Evolutionary conservation across 2,888 invertebrate species (phyloP), one percentile per base, ranked within the genome.

Genomic region (Rosalia funebris): DNA sequence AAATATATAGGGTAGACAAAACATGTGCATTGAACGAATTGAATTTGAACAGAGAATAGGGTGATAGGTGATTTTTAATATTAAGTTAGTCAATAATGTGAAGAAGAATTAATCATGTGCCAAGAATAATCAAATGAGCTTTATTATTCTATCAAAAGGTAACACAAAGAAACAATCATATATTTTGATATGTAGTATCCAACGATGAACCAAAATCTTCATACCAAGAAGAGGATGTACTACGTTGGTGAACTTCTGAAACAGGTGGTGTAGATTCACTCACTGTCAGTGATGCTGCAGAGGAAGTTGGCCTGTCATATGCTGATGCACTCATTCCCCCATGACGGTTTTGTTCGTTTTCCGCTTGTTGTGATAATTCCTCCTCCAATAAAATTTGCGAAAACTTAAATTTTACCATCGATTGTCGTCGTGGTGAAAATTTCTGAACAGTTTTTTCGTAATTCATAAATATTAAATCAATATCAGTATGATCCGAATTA

Each of bases 381-480:
- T 45, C 17, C 11, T 45, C 46, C 46, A 25, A 10, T 17, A 45
- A 17, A 10, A 45, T 19, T 17, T 45, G 46, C 11, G 46, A 19
- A 20, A 45, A 17, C 19, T 45, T 45, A 19, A 45, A n/a, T 9
- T 12, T 12, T 15, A 25, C 19, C 15, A 45, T 45, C 20, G 46
- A 5, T 45, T 45, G 46, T 17, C 46, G 15, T 45, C 19, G 15
- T 20, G 10, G 17, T 19, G 20, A 19, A 45, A 45, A 45, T 10
- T 19, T 20, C 11, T 45, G 15, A 19, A 45, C 20, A 17, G 46
- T 45, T 45, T 45, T 12, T 20, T 12, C 46, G 10, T 45, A 45
- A 17, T 19, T 25, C 20, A 12, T 16, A 45, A 45, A 45, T 45
- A 45, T 45, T 2, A 19, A 16, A 20, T 45, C 46, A 45, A 45